phyloP scores from a whole-genome alignment of 2,113 vertebrate genomes.

The Campylomormyrus numenius region DNA sequence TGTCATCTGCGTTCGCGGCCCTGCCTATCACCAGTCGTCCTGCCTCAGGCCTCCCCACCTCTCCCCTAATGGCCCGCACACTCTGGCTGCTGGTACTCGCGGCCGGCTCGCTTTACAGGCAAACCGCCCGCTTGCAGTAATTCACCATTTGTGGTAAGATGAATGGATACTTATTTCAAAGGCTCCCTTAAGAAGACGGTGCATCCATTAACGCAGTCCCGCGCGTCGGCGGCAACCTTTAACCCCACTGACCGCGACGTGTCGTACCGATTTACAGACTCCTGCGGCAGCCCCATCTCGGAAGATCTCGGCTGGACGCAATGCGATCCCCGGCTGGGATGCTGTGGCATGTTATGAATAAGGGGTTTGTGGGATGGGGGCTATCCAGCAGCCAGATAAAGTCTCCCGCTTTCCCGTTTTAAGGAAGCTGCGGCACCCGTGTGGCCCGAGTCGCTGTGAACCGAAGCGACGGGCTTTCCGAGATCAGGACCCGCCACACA shows the following conservation, averaged over 20 bases:
- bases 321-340: not conserved
- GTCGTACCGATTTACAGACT: not conserved
- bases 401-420: not conserved
- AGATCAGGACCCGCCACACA: not conserved
- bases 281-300: not conserved
- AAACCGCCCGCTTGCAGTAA: not conserved
- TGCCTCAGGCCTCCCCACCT: not conserved
- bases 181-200: not conserved
- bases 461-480: not conserved
- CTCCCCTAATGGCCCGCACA: not conserved
- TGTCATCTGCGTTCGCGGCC: not conserved
- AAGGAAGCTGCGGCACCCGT: not conserved
- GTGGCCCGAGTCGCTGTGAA: not conserved
- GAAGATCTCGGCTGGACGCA: not conserved
- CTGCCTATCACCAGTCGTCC: not conserved
- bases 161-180: not conserved
- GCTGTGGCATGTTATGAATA: not conserved
- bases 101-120: not conserved
- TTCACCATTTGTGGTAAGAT: not conserved
- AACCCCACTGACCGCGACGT: not conserved
- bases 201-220: not conserved
- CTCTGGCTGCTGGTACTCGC: not conserved
- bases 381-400: no score
- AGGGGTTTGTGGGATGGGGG: not conserved
- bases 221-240: not conserved